Evolutionary conservation across 2,797 vertebrate genomes (phyloP), one percentile per base, ranked within the genome.

Genomic region (Sebastes oblongus): DNA sequence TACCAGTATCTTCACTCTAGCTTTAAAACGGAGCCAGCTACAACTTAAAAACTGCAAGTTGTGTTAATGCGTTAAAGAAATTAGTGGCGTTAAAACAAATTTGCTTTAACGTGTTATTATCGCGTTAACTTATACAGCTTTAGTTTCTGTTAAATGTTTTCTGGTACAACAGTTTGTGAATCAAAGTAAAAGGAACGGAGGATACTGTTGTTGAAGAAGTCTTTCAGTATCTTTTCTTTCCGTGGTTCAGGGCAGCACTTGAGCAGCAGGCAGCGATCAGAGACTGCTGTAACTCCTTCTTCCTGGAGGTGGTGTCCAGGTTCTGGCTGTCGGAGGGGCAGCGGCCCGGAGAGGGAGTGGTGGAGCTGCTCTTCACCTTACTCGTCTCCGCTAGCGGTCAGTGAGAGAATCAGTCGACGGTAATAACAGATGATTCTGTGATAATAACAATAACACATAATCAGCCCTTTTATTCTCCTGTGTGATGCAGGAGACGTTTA

Each of bases 301-400:
- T 96, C 93, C 92, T 96, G 89, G 95, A 96, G 80, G 92, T 96
- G 86, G 94, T 96, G 88, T 96, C 96, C 81, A 86, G 94, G 54
- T 96, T 96, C 90, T 96, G 92, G 60, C 88, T 96, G 61, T 90
- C 85, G 0, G 91, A 94, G 66, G 90, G 73, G 1, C 86, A 77
- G 72, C 73, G 5, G 0, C 95, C 95, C 0, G 39, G 32, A n/a
- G 93, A 93, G 4, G 93, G 77, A 0, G 56, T 95, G 78, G 93
- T 96, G 85, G 92, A 94, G 77, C 91, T 96, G 62, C 95, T 96
- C 72, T 95, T 96, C 83, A 95, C 96, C 4, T 71, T 96, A 1
- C 93, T 96, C 1, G 91, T 96, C 66, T 94, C 80, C 9, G 83
- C 93, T 18, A 92, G 88, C 3, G 95, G 95, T 94, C 36, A 70